phyloP scores from a whole-genome alignment of 2,797 vertebrate genomes.

The Kryptopterus vitreolus region DNA sequence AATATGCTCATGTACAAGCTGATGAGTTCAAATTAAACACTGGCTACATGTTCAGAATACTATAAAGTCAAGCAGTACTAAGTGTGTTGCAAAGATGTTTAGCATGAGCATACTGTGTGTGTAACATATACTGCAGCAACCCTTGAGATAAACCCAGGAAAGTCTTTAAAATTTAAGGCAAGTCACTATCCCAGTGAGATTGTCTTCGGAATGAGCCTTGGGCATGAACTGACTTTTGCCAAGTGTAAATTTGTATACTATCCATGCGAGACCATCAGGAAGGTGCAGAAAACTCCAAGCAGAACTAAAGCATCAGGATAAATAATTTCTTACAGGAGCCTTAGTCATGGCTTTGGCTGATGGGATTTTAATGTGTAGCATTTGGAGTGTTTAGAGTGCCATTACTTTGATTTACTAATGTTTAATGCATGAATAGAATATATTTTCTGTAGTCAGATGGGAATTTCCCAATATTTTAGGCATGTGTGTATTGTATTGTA shows the following conservation, averaged over 20 bases:
- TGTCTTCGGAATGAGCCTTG: neutral
- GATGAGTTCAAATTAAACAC: conserved; percentile 45
- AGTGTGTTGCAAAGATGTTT: neutral
- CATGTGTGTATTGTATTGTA: too few relatives aligned
- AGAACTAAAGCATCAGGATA: neutral
- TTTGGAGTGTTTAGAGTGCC: conserved; percentile 19
- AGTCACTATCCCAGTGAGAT: neutral
- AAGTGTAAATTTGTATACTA: conserved; percentile 1
- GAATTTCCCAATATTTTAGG: conserved; percentile 10
- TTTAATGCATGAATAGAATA: conserved; percentile 14
- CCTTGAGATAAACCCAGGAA: neutral
- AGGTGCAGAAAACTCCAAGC: conserved; percentile 33
- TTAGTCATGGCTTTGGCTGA: conserved; percentile 41
- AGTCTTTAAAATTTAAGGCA: neutral
- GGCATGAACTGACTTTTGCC: neutral
- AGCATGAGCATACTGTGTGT: neutral
- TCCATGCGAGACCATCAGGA: conserved; percentile 8
- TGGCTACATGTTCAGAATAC: conserved; percentile 42
- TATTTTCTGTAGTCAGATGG: conserved; percentile 8
- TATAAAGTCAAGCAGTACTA: neutral
- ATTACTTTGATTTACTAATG: conserved; percentile 26
- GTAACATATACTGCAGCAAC: neutral
- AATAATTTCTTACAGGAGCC: conserved; percentile 32
- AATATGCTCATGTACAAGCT: conserved; percentile 31
- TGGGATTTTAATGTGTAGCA: conserved; percentile 56